These are phyloP conservation scores for Branchinecta sandiegonensis DNA, from an alignment of 2,888 invertebrate genomes.

Conservation along the genomic window DNA sequence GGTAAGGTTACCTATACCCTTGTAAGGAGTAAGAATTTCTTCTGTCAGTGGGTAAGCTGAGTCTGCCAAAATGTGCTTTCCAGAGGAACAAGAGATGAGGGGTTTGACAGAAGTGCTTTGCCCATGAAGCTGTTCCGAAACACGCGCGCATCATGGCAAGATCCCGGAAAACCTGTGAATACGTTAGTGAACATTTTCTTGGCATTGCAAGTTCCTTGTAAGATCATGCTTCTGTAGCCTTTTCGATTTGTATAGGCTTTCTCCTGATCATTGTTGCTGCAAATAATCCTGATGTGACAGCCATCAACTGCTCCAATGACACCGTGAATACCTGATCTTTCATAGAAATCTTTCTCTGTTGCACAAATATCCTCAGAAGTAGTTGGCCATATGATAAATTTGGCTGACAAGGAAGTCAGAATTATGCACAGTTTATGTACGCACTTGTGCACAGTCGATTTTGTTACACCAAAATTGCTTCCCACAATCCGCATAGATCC, in stretches of 20 bases:
- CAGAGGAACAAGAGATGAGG: neutral
- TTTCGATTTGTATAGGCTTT: slow-evolving; percentile 23
- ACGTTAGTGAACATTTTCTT: slow-evolving; percentile 24
- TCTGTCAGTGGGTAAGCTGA: slow-evolving; percentile 25
- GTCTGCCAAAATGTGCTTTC: slow-evolving; percentile 24
- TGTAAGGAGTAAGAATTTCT: slow-evolving; percentile 25
- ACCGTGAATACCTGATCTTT: neutral
- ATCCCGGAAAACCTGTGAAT: slow-evolving; percentile 27
- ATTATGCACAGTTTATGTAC: neutral
- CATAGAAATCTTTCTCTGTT: neutral
- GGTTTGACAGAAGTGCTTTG: slow-evolving; percentile 11
- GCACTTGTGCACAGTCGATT: neutral
- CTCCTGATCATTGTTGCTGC: slow-evolving; percentile 12
- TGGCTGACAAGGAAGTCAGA: neutral
- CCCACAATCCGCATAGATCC: neutral
- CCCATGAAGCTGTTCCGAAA: slow-evolving; percentile 25
- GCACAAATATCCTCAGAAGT: neutral
- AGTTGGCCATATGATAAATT: neutral
- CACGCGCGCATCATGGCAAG: slow-evolving; percentile 27
- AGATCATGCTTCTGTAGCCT: slow-evolving; percentile 18
- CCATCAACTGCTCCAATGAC: slow-evolving; percentile 21
- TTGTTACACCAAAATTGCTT: neutral
- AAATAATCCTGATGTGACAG: slow-evolving; percentile 20
- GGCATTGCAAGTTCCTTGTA: slow-evolving; percentile 25
- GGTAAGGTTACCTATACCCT: slow-evolving; percentile 24